Conservation (phyloP, 2,888 invertebrate genomes). For the Bellardia bayeri region DNA sequence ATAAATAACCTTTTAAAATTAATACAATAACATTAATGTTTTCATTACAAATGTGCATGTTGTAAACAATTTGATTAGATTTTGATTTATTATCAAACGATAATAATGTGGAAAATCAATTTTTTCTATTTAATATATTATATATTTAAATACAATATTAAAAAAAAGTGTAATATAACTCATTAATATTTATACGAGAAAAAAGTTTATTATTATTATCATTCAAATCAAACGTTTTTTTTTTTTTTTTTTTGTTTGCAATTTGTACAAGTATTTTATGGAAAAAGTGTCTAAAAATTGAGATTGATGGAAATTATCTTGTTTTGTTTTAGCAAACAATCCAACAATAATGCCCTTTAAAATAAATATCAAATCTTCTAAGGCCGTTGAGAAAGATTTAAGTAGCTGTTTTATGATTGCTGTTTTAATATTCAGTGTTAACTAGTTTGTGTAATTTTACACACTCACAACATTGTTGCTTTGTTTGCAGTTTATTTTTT, state of each 20-base stretch:
- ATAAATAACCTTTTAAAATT: background rate
- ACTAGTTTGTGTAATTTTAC: background rate
- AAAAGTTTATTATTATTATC: constrained; percentile 28
- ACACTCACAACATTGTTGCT: background rate
- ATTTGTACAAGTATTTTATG: constrained; percentile 3
- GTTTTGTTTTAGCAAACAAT: background rate
- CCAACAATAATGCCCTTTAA: constrained; percentile 11
- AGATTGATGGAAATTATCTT: constrained; percentile 43
- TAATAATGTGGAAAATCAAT: constrained; percentile 44
- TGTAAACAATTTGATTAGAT: constrained; percentile 44
- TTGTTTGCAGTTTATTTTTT: too few relatives aligned
- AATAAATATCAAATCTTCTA: constrained; percentile 37
- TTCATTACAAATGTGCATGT: constrained; percentile 25
- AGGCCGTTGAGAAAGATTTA: background rate
- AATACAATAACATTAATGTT: background rate
- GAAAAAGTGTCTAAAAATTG: constrained; percentile 34
- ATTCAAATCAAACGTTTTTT: constrained; percentile 14
- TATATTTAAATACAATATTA: background rate
- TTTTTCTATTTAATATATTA: constrained; percentile 15
- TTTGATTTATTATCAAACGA: constrained; percentile 38
- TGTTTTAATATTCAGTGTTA: background rate
- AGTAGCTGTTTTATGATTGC: background rate
- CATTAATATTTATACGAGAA: constrained; percentile 62
- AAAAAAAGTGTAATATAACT: constrained; percentile 19
- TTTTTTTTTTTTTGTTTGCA: background rate